Conservation (phyloP, 2,113 vertebrate genomes). For the Oplegnathus fasciatus region DNA sequence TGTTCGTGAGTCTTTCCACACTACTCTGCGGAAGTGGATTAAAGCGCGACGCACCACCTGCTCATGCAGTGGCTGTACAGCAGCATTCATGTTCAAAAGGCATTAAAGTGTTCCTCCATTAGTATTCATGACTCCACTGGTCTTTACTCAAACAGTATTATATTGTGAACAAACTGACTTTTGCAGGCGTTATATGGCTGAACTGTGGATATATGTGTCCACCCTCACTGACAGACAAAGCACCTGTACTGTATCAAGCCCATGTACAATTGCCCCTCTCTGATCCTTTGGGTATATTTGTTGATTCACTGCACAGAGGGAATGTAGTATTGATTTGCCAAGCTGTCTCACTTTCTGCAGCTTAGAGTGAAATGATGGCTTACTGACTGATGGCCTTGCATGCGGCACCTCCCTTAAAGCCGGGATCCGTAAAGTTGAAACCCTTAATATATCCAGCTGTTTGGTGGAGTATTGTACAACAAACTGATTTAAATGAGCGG, state of each 20-base stretch:
- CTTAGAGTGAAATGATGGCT: constrained; percentile 61
- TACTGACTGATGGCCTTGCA: constrained; percentile 43
- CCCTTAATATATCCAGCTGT: constrained; percentile 11
- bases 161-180: not conserved
- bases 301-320: constrained; percentile 66
- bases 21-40: constrained; percentile 45
- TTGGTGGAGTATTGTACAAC: constrained; percentile 17
- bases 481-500: constrained; percentile 22
- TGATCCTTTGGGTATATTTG: constrained; percentile 68
- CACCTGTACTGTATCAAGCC: constrained; percentile 49
- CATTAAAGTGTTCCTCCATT: constrained; percentile 2
- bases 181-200: constrained; percentile 8
- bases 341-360: constrained; percentile 69
- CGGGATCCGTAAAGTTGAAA: constrained; percentile 23
- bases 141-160: not conserved
- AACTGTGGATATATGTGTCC: constrained; percentile 37
- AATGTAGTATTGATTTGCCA: constrained; percentile 76
- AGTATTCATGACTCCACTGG: constrained; percentile 19
- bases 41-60: constrained; percentile 11
- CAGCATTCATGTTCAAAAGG: constrained; percentile 21
- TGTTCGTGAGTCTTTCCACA: constrained; percentile 35
- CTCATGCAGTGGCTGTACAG: constrained; percentile 10
- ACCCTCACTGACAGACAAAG: constrained; percentile 43
- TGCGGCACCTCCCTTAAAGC: constrained; percentile 22
- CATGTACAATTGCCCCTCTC: constrained; percentile 48